A percentile compares a stretch with the other conserved stretches of the same genome.
These are phyloP conservation scores for Falcunculus frontatus DNA, from an alignment of 2,113 vertebrate genomes.

Conservation along the genomic window DNA sequence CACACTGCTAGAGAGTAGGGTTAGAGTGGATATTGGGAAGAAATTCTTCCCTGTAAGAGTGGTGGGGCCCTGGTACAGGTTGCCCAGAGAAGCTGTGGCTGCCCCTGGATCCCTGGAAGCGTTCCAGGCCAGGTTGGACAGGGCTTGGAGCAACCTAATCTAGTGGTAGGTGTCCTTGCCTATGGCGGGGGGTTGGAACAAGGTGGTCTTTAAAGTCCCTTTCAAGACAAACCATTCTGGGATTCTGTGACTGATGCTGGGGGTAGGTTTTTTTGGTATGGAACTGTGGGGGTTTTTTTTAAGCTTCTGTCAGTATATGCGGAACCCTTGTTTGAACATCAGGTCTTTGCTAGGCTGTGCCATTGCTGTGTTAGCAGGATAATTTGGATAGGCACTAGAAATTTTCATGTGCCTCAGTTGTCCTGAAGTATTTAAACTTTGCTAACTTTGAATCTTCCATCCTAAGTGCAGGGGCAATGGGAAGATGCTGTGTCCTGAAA, in stretches of 20 bases:
- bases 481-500: background rate
- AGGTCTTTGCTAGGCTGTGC: background rate
- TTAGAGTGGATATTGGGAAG: background rate
- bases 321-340: background rate
- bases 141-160: background rate
- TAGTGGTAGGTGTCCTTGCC: background rate
- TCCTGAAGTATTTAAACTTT: background rate
- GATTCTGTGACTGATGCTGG: background rate
- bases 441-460: background rate
- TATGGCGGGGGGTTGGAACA: background rate
- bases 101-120: background rate
- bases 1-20: background rate
- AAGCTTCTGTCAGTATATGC: background rate
- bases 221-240: background rate
- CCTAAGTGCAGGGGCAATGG: background rate
- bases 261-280: background rate
- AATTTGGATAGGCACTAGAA: background rate
- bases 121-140: background rate
- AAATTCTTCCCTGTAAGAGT: background rate
- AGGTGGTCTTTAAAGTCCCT: background rate
- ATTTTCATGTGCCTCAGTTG: background rate
- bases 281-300: background rate
- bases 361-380: background rate
- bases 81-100: background rate
- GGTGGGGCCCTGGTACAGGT: background rate